Percentiles rank a stretch among this genome's conserved stretches.
These are phyloP conservation scores for Brevimyrus niger DNA, from an alignment of 2,113 vertebrate genomes.

Conservation along the genomic window DNA sequence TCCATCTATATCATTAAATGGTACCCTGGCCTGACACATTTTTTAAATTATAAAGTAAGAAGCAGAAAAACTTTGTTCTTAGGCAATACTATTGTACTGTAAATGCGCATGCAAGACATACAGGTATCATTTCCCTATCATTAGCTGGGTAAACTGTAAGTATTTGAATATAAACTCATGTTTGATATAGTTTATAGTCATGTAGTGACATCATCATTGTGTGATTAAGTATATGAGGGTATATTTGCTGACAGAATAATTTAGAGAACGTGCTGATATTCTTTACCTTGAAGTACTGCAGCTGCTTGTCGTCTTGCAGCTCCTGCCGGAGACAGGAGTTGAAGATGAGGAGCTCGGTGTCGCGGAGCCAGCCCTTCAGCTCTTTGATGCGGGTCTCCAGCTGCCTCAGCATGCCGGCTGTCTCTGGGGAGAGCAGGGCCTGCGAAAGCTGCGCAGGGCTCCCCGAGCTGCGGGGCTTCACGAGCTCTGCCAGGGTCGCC, in stretches of 20 bases:
- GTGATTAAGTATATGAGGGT: neutral
- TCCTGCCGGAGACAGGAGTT: slow-evolving; percentile 83
- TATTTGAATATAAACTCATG: neutral
- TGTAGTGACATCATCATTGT: neutral
- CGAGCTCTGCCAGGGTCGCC: slow-evolving; percentile 75
- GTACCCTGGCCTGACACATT: neutral
- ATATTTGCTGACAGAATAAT: neutral
- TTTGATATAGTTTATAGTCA: neutral
- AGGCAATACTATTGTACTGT: neutral
- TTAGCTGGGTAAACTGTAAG: neutral
- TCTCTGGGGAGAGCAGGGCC: slow-evolving; percentile 81
- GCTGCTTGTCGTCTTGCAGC: slow-evolving; percentile 69
- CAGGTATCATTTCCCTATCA: neutral
- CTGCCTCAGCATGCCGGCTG: slow-evolving; percentile 81
- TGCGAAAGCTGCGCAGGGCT: slow-evolving; percentile 58
- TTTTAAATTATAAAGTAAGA: neutral
- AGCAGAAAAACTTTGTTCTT: neutral
- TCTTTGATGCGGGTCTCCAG: slow-evolving; percentile 92
- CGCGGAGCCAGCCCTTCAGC: slow-evolving; percentile 90
- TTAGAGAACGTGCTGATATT: neutral
- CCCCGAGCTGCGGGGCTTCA: slow-evolving; percentile 60
- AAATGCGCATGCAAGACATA: neutral
- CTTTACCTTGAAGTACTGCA: slow-evolving; percentile 89
- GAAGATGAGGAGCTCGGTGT: slow-evolving; percentile 97
- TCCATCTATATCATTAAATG: neutral